These are phyloP conservation scores for Aplidium turbinatum DNA, from an alignment of 23 tunicate species.

Conservation along the genomic window DNA sequence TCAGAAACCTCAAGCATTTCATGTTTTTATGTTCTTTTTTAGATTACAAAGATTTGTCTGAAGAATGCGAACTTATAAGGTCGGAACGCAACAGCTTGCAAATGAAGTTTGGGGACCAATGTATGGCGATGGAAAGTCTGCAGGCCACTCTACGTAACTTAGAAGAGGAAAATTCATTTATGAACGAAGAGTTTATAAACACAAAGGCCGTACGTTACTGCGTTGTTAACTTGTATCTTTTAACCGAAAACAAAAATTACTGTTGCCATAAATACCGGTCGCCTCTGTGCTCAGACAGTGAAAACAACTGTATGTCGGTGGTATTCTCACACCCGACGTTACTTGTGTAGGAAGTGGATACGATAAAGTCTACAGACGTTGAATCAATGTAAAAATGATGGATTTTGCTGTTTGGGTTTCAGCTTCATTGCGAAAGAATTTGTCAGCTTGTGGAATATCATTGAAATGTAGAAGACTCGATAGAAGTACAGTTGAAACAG, in stretches of 20 bases:
- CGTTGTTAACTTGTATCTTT: background rate
- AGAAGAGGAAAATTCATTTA: constrained; percentile 18
- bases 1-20: too few relatives aligned
- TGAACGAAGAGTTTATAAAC: constrained; percentile 37
- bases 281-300: too few relatives aligned
- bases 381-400: too few relatives aligned
- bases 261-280: background rate
- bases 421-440: too few relatives aligned
- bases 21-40: constrained; percentile 5
- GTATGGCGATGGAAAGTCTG: constrained; percentile 19
- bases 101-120: constrained; percentile 2
- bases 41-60: constrained; percentile 4
- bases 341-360: too few relatives aligned
- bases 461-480: too few relatives aligned
- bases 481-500: too few relatives aligned
- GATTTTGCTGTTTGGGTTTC: too few relatives aligned
- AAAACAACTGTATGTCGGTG: too few relatives aligned
- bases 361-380: too few relatives aligned
- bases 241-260: background rate
- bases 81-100: constrained; percentile 17
- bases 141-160: background rate
- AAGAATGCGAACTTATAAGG: constrained; percentile 6
- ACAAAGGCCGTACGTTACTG: constrained; percentile 36
- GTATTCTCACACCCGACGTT: too few relatives aligned
- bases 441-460: too few relatives aligned